phyloP scores from a whole-genome alignment of 2,113 vertebrate species.

The Rhineura floridana region DNA sequence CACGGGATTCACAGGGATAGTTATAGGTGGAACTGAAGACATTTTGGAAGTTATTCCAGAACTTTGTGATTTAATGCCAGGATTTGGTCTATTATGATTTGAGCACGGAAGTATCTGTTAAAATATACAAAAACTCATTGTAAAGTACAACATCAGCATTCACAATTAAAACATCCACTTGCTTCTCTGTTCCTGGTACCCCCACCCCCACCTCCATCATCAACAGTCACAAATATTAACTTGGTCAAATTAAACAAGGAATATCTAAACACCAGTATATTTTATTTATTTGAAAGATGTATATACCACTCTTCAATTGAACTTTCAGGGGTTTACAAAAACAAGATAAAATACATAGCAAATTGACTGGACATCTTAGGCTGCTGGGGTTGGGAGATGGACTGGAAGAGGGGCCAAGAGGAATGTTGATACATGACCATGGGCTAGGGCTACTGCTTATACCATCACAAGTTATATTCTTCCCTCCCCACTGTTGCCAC shows the following conservation, averaged over 20 bases:
- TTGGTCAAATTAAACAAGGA: neutral
- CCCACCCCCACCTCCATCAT: too few species aligned
- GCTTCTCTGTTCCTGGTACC: neutral
- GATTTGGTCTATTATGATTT: constrained; percentile 22
- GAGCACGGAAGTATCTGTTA: constrained; percentile 54
- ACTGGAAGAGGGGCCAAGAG: neutral
- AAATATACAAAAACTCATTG: constrained; percentile 2
- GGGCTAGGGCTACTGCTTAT: neutral
- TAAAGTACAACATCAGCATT: neutral
- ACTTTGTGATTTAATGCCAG: constrained; percentile 23
- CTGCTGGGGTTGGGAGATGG: neutral
- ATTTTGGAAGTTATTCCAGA: constrained; percentile 13
- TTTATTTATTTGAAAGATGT: neutral
- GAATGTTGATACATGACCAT: neutral
- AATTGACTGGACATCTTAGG: neutral
- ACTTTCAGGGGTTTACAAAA: neutral
- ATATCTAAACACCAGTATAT: neutral
- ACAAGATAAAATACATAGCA: neutral
- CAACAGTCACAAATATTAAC: neutral
- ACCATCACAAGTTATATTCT: neutral
- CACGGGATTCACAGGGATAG: constrained; percentile 37
- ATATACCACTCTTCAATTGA: neutral
- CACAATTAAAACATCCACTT: constrained; percentile 1
- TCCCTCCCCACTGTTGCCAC: too few species aligned
- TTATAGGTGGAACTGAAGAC: constrained; percentile 12